Evolutionary conservation across 2,113 vertebrate species (phyloP).

Genomic region (Neopipo cinnamomea): DNA sequence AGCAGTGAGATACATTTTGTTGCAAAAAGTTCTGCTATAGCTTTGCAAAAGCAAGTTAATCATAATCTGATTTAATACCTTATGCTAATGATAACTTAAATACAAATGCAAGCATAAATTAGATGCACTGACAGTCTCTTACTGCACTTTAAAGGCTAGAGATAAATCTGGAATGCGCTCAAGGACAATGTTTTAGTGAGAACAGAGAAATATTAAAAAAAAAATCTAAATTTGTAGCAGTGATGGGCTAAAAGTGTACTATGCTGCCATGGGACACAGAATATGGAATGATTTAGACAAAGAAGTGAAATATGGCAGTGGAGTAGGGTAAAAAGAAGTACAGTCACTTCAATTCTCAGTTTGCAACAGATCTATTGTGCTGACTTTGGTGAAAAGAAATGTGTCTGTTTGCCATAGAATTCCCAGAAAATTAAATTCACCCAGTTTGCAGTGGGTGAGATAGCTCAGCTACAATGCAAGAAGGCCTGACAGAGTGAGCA

Average conservation of each 20-base stretch:
- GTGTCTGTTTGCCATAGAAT: neutral
- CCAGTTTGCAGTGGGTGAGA: neutral
- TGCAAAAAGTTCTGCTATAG: constrained; percentile 70
- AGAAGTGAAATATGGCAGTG: neutral
- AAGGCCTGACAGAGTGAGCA: neutral
- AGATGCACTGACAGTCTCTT: constrained; percentile 55
- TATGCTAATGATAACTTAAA: constrained; percentile 68
- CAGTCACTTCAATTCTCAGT: neutral
- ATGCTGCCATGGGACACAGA: neutral
- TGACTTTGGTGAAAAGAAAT: neutral
- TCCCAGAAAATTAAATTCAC: neutral
- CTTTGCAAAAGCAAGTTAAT: constrained; percentile 70
- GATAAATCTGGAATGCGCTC: constrained; percentile 61
- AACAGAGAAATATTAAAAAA: constrained; percentile 37
- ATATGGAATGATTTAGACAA: neutral
- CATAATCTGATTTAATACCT: constrained; percentile 75
- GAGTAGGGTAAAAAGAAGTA: neutral
- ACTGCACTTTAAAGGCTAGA: constrained; percentile 50
- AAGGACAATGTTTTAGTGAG: constrained; percentile 43
- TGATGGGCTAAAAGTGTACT: neutral
- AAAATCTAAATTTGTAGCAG: constrained; percentile 20
- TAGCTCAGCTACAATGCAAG: neutral
- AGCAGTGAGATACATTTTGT: constrained; percentile 68
- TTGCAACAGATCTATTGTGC: neutral
- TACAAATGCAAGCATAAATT: constrained; percentile 68